Base-by-base conservation (phyloP, 2,113 vertebrate species). In the Micromys minutus region DNA sequence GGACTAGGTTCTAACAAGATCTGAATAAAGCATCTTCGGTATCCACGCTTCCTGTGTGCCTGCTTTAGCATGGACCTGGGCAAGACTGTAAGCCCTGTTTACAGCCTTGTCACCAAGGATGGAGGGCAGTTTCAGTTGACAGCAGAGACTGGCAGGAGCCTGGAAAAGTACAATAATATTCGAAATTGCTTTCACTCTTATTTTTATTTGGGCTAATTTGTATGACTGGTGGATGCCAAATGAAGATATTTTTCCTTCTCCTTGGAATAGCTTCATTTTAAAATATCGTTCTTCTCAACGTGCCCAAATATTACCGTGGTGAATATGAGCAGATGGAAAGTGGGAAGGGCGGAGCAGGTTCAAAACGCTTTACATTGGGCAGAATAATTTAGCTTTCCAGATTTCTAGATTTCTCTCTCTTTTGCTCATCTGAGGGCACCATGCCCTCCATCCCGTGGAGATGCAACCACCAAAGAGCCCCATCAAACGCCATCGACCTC, bases 241-340 rank as follows among this genome's bases (percentile, higher is more conserved):
- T 67, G 90, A 96, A 80, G 95, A 95, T 96, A 96, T 95, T 98
- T 97, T 96, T 96, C 93, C 72, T 97, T 94, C 72, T 95, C 67
- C 90, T 96, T 97, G 95, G 97, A 98, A 97, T 94, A 97, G 96
- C 92, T 97, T 97, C 94, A 74, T 91, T 95, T 96, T 97, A 97
- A 98, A 97, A 97, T 97, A 97, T 83, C 97, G 94, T 95, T 94
- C 86, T 97, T 97, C 96, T 94, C 95, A 96, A 95, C 97, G 79
- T 96, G 89, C 96, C 94, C 96, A 96, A 91, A 97, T 96, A 98
- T 96, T 96, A 95, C 96, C 89, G 90, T 29, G 95, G 87, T 97
- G 95, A 98, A 97, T 96, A 95, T 91, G 95, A 97, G 95, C 97
- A 97, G 97, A 98, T 97, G 97, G 97, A 95, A 97, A 97, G 97